Conservation (phyloP, 2,888 invertebrate species). For the Archips crataeganus region DNA sequence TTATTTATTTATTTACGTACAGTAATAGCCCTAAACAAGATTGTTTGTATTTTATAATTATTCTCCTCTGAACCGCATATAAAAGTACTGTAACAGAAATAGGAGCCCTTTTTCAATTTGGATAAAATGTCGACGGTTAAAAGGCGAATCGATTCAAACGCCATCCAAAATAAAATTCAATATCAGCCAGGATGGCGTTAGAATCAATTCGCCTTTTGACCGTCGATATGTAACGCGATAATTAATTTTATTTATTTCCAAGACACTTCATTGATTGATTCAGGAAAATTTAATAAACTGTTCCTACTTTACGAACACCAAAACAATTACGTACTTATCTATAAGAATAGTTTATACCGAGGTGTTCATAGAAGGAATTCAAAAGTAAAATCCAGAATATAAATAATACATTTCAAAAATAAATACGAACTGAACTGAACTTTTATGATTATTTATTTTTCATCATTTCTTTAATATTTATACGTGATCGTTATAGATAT, state of each 20-base stretch:
- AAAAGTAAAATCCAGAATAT: background rate
- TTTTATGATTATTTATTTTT: background rate
- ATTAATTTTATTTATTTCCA: background rate
- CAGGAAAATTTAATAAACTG: background rate
- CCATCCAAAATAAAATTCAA: too few species aligned
- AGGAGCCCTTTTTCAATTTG: conserved; percentile 4
- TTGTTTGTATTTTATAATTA: conserved; percentile 12
- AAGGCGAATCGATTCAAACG: too few species aligned
- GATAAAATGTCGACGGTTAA: background rate
- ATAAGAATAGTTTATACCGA: background rate
- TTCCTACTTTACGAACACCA: conserved; percentile 1
- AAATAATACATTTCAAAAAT: background rate
- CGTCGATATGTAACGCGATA: background rate
- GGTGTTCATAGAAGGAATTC: background rate
- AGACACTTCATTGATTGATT: background rate
- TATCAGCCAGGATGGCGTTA: too few species aligned
- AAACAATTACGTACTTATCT: background rate
- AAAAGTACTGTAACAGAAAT: background rate
- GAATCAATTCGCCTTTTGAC: too few species aligned
- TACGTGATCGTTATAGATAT: background rate
- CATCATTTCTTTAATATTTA: background rate
- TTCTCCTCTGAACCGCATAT: background rate
- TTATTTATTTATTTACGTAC: conserved; percentile 28
- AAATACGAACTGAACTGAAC: background rate
- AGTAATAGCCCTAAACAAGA: conserved; percentile 30